Conservation (phyloP, 2,888 invertebrate species). For the Amblyjoppa fuscipennis region DNA sequence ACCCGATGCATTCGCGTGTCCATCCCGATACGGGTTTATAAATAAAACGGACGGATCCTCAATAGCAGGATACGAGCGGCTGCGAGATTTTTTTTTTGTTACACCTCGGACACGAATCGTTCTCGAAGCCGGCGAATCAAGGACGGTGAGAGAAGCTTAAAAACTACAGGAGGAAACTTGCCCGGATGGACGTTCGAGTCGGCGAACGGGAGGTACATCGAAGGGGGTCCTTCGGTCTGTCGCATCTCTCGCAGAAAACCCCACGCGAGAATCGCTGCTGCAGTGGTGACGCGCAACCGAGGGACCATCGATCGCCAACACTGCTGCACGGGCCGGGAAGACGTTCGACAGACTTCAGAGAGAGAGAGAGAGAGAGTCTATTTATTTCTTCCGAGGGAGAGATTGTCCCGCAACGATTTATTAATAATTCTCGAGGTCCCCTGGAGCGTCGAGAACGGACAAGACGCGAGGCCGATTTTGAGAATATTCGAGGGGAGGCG, state of each 20-base stretch:
- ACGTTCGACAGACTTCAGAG: slow-evolving; percentile 49
- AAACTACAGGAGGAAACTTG: background rate
- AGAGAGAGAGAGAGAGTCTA: slow-evolving; percentile 30
- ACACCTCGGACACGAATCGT: background rate
- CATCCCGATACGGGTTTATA: slow-evolving; percentile 65
- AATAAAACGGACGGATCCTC: slow-evolving; percentile 72
- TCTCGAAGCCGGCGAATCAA: background rate
- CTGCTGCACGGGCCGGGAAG: slow-evolving; percentile 42
- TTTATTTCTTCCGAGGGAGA: slow-evolving; percentile 58
- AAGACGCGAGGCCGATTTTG: background rate
- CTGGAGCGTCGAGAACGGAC: slow-evolving; percentile 41
- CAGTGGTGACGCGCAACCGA: slow-evolving; percentile 69
- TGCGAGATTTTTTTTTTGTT: background rate
- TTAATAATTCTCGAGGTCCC: slow-evolving; percentile 52
- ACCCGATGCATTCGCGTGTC: slow-evolving; percentile 50
- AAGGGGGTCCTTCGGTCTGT: slow-evolving; percentile 28
- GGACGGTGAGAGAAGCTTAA: background rate
- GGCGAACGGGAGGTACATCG: background rate
- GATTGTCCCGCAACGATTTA: slow-evolving; percentile 52
- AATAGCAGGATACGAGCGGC: slow-evolving; percentile 32
- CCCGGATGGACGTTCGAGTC: background rate
- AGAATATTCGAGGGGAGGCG: background rate
- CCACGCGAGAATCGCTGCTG: slow-evolving; percentile 62
- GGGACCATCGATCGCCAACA: slow-evolving; percentile 71
- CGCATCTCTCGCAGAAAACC: slow-evolving; percentile 49